phyloP scores from a whole-genome alignment of 2,113 vertebrate genomes.

The Prolemur simus region DNA sequence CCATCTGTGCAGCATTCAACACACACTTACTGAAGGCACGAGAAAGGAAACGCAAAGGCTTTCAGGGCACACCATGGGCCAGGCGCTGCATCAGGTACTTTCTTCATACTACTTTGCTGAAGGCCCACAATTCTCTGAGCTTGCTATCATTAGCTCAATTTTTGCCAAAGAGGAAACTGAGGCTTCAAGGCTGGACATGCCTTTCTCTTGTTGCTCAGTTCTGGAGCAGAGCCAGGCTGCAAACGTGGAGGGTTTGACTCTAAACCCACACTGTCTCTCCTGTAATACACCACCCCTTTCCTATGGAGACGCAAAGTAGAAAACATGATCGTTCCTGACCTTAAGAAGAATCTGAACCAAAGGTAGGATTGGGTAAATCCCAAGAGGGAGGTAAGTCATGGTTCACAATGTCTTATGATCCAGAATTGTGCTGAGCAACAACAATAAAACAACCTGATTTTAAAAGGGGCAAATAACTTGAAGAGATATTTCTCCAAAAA shows the following conservation, averaged over 20 bases:
- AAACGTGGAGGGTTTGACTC: background rate
- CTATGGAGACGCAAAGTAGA: background rate
- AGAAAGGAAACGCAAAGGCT: slow-evolving; percentile 16
- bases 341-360: background rate
- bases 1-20: slow-evolving; percentile 42
- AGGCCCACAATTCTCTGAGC: background rate
- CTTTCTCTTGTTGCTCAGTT: background rate
- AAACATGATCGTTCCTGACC: background rate
- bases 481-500: background rate
- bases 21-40: background rate
- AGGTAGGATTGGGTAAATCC: background rate
- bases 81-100: background rate
- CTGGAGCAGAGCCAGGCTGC: rapidly evolving
- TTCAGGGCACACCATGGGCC: background rate
- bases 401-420: background rate
- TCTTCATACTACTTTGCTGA: background rate
- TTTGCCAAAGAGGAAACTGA: background rate
- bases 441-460: background rate
- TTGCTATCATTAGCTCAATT: background rate
- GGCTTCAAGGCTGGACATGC: background rate
- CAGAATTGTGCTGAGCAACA: background rate
- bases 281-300: background rate
- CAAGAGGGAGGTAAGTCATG: background rate
- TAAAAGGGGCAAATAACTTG: background rate
- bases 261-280: background rate